Evolutionary conservation across 1,140 invertebrate genomes (phyloP).

Genomic region (Apolygus lucorum): DNA sequence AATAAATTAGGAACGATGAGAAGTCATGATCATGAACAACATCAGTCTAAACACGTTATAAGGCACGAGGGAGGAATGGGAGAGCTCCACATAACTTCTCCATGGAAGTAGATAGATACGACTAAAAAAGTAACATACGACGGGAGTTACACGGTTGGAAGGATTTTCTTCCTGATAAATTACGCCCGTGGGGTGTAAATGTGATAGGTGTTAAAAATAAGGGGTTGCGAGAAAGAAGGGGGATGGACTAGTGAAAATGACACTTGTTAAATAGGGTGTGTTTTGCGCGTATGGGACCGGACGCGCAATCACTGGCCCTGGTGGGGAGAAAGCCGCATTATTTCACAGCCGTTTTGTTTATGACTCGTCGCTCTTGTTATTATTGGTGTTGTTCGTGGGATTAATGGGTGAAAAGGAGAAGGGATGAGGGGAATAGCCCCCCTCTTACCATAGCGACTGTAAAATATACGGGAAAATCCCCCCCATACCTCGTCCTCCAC

Average conservation of each 20-base stretch:
- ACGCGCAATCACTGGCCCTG: not conserved
- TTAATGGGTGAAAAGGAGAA: not conserved
- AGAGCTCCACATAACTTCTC: too few relatives aligned
- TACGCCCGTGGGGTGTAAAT: not conserved
- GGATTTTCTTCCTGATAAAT: too few relatives aligned
- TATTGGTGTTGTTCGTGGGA: conserved; percentile 20
- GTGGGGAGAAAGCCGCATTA: conserved; percentile 8
- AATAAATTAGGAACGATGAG: too few relatives aligned
- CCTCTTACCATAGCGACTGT: not conserved
- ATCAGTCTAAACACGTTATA: too few relatives aligned
- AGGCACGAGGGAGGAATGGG: too few relatives aligned
- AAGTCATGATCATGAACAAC: too few relatives aligned
- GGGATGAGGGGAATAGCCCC: not conserved
- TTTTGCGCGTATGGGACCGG: not conserved
- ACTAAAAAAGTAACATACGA: too few relatives aligned
- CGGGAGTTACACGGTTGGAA: too few relatives aligned
- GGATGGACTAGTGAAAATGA: conserved; percentile 14
- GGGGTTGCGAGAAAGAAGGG: not conserved
- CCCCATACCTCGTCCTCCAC: too few relatives aligned
- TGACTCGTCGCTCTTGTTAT: conserved; percentile 23
- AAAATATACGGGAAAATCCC: conserved; percentile 9
- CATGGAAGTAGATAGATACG: too few relatives aligned
- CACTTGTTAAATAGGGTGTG: conserved; percentile 18
- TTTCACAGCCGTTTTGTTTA: conserved; percentile 21
- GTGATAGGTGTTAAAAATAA: conserved; percentile 18